Base-by-base conservation (phyloP, 1,140 invertebrate genomes). In the Pantala flavescens region DNA sequence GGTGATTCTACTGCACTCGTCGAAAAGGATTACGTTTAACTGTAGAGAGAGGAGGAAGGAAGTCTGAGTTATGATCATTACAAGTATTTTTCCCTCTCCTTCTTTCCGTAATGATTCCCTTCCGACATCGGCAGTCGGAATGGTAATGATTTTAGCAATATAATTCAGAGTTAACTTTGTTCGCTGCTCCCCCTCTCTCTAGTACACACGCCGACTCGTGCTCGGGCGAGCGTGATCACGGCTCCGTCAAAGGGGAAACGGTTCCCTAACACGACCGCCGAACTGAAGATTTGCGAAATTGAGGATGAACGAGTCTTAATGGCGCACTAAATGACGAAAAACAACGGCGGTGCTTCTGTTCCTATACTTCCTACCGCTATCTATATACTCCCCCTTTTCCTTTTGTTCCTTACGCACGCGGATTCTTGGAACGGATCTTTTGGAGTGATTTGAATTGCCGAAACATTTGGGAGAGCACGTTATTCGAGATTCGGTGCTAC, bases 221-320 rank as follows among this genome's bases (percentile, higher is more conserved):
- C 49, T 63, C 12, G 3, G n/a, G 49, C 49, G 49, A 63, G 49
- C 49, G 49, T 63, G 49, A 63, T 63, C 49, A 63, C 49, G 49
- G 49, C n/a, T 19, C 49, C 49, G 3, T 63, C 49, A 63, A 63
- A 63, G 49, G n/a, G 49, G 49, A 63, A 63, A 63, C 49, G 49
- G 49, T 63, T 63, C 49, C 49, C 49, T 63, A 63, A 63, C 49
- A 63, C 49, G 49, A 63, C 49, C 49, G 49, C 49, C 49, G 49
- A 63, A 63, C 49, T 63, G 49, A 63, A 63, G 49, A 63, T 63
- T 63, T 63, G 49, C 49, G 49, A 63, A 63, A 63, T 63, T 63
- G 49, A 63, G 49, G 49, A 63, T 63, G 49, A 63, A 63, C 49
- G 49, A 63, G 49, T 63, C 49, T 63, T 63, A 63, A 63, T 63